Evolutionary conservation across 2,888 invertebrate genomes (phyloP), one percentile per base, ranked within the genome.

Genomic region (Dysmachus trigonus): DNA sequence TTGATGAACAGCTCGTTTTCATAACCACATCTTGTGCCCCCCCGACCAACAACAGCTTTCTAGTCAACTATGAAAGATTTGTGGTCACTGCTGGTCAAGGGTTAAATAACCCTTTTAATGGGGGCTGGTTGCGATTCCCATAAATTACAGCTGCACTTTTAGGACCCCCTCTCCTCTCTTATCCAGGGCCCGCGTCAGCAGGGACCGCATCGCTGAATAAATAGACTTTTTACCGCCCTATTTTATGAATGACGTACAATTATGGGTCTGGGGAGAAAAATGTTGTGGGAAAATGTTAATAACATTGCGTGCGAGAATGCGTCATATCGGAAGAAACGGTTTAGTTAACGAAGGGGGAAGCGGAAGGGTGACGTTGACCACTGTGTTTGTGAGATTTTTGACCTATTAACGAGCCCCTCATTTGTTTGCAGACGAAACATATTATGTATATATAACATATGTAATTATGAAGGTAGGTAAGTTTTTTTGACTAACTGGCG

Each of bases 61-160:
- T 76, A 76, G 33, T n/a, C 38, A 38, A n/a, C 76, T 76, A 18
- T 76, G 38, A 76, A 76, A 22, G 76, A 76, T 76, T 76, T 76
- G 76, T 41, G 76, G 76, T 41, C 22, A 41, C 10, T 18, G 35
- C 62, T 62, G 76, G 38, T 76, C 35, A 76, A 76, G 76, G 76
- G 35, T 76, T 76, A 76, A 33, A 76, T 76, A n/a, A 76, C 62
- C 62, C 62, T 62, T 62, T 62, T 62, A 62, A 62, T 62, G 62
- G 53, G 41, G 62, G 62, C 62, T 62, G 62, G 62, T 27, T 62
- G 62, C 62, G 62, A 62, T 62, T 62, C 62, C 13, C 62, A 27
- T 62, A 62, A 62, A 22, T 62, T 22, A 62, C 22, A 22, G 27
- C 62, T 62, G 62, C 62, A 62, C 62, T 62, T 51, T 62, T 22